Evolutionary conservation across 2,888 invertebrate genomes (phyloP).

Genomic region (Clostera curtula): DNA sequence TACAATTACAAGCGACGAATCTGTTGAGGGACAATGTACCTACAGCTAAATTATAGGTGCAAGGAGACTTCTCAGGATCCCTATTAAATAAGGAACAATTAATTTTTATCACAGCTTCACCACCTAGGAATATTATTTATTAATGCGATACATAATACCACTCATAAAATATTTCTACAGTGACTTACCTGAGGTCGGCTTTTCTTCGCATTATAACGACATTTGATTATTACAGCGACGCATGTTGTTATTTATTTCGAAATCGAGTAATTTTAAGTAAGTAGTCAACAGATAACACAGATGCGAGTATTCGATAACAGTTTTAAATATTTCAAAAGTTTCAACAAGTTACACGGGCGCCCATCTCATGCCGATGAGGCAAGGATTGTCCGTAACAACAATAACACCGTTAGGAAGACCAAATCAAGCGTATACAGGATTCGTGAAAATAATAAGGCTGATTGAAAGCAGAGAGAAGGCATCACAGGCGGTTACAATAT

Average conservation of each 20-base stretch:
- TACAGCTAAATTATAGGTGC: too few species aligned
- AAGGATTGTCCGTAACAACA: slow-evolving; percentile 53
- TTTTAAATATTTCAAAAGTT: slow-evolving; percentile 67
- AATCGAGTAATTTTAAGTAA: slow-evolving; percentile 53
- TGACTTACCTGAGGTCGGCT: slow-evolving; percentile 38
- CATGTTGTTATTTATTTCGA: slow-evolving; percentile 39
- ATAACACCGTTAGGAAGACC: slow-evolving; percentile 56
- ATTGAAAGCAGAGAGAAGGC: slow-evolving; percentile 53
- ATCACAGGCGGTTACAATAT: slow-evolving; percentile 49
- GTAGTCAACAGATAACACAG: slow-evolving; percentile 73
- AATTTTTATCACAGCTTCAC: too few species aligned
- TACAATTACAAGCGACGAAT: too few species aligned
- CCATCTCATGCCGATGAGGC: slow-evolving; percentile 34
- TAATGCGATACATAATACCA: too few species aligned
- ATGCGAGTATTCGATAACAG: slow-evolving; percentile 66
- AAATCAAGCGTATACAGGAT: slow-evolving; percentile 42
- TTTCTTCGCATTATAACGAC: slow-evolving; percentile 28
- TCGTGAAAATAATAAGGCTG: slow-evolving; percentile 38
- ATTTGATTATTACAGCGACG: slow-evolving; percentile 48
- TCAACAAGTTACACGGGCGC: slow-evolving; percentile 55
- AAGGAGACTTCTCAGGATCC: too few species aligned
- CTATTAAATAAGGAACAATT: too few species aligned
- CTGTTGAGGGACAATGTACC: too few species aligned
- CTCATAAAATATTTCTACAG: slow-evolving; percentile 7
- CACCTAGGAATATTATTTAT: too few species aligned